Percentiles rank a stretch among this genome's conserved stretches.
phyloP scores from a whole-genome alignment of 1,140 invertebrate genomes.

The Pinna nobilis region DNA sequence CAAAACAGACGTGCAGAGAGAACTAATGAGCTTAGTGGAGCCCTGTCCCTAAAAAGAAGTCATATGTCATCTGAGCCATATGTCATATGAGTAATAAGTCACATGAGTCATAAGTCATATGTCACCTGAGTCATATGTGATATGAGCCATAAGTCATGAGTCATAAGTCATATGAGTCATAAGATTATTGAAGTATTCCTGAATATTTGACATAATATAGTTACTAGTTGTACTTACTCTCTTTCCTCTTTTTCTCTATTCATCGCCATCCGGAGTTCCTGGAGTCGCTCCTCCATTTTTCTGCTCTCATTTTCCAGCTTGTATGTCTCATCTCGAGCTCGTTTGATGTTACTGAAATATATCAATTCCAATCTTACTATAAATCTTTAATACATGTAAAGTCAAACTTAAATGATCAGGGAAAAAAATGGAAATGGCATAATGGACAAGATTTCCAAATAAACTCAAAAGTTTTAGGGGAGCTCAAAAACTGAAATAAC shows the following conservation, averaged over 20 bases:
- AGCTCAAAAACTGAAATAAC: too few relatives aligned
- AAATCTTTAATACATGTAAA: background rate
- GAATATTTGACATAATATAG: background rate
- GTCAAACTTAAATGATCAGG: constrained; percentile 1
- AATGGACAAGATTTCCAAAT: background rate
- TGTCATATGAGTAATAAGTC: too few relatives aligned
- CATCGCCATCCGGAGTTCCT: constrained; percentile 71
- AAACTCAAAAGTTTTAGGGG: background rate
- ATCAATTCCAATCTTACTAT: background rate
- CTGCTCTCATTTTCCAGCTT: constrained; percentile 69
- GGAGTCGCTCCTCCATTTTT: constrained; percentile 72
- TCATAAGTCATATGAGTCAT: too few relatives aligned
- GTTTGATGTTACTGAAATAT: constrained; percentile 59
- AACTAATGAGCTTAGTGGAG: too few relatives aligned
- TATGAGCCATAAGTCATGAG: too few relatives aligned
- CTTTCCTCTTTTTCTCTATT: constrained; percentile 72
- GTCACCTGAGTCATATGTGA: too few relatives aligned
- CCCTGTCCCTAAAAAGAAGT: too few relatives aligned
- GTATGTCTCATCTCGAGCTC: constrained; percentile 66
- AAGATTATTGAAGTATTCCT: too few relatives aligned
- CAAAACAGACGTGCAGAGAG: background rate
- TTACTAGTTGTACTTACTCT: constrained; percentile 60
- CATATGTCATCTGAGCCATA: too few relatives aligned
- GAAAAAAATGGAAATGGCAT: background rate
- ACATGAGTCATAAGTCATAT: too few relatives aligned